These are phyloP conservation scores for Australoheros scitulus DNA, from an alignment of 2,113 vertebrate species.

Conservation along the genomic window DNA sequence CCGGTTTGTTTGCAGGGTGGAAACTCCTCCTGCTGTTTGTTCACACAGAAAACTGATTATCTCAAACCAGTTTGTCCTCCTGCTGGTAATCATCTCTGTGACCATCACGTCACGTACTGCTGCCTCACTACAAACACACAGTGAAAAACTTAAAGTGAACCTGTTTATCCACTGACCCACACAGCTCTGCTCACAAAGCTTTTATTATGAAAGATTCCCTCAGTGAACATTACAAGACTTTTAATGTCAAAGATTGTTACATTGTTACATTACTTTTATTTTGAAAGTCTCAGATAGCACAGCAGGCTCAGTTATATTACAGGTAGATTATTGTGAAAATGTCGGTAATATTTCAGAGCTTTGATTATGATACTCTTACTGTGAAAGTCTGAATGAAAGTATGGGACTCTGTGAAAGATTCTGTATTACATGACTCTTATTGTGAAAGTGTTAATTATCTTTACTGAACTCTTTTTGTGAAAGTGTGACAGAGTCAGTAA, in stretches of 20 bases:
- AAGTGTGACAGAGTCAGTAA: background rate
- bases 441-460: too few species aligned
- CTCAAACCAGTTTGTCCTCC: slow-evolving; percentile 30
- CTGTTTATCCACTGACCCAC: background rate
- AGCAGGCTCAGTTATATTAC: background rate
- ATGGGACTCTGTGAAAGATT: background rate
- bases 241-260: background rate
- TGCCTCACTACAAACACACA: background rate
- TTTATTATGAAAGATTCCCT: background rate
- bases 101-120: background rate
- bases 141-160: background rate
- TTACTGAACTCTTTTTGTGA: background rate
- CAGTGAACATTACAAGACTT: background rate
- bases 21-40: background rate
- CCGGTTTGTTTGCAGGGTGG: slow-evolving; percentile 18
- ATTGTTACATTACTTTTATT: background rate
- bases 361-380: background rate
- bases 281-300: background rate
- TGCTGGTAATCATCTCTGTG: background rate
- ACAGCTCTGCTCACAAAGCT: background rate
- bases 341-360: background rate
- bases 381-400: background rate
- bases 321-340: background rate
- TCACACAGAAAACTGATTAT: background rate
- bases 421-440: background rate